These are phyloP conservation scores for Azorinus chamasolen DNA, from an alignment of 2,888 invertebrate species.

Conservation along the genomic window DNA sequence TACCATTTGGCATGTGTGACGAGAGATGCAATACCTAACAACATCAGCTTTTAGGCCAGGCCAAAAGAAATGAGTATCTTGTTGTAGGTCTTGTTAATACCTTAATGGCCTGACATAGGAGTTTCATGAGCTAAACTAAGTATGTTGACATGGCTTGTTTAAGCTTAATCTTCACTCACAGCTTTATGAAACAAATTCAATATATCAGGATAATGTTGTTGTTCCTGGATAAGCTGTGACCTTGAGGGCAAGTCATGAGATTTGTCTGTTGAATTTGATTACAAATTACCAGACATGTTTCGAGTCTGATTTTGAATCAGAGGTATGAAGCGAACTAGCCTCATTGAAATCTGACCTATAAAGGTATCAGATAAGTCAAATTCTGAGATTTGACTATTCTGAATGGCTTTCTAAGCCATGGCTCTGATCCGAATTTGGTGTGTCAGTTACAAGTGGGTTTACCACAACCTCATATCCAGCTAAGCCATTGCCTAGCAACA, in stretches of 20 bases:
- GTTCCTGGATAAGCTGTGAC: conserved; percentile 45
- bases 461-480: conserved; percentile 44
- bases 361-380: conserved; percentile 19
- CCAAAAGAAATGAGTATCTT: conserved; percentile 54
- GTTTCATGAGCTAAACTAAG: conserved; percentile 36
- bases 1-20: conserved; percentile 54
- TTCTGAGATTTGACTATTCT: neutral
- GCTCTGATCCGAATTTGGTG: neutral
- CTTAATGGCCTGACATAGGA: too few species aligned
- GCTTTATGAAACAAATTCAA: too few species aligned
- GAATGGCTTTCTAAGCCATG: conserved; percentile 27
- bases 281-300: too few species aligned
- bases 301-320: neutral
- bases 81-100: too few species aligned
- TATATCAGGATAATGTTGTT: conserved; percentile 50
- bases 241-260: conserved; percentile 31
- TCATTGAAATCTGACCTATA: conserved; percentile 1
- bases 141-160: conserved; percentile 27
- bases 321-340: neutral
- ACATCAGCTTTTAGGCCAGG: conserved; percentile 31
- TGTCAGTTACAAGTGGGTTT: conserved; percentile 26
- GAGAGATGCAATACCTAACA: conserved; percentile 35
- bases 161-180: conserved; percentile 29
- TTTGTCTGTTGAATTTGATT: conserved; percentile 6
- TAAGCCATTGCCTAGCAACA: too few species aligned